Evolutionary conservation across 2,888 invertebrate genomes (phyloP).

Genomic region (Thecocarcelia acutangulata): DNA sequence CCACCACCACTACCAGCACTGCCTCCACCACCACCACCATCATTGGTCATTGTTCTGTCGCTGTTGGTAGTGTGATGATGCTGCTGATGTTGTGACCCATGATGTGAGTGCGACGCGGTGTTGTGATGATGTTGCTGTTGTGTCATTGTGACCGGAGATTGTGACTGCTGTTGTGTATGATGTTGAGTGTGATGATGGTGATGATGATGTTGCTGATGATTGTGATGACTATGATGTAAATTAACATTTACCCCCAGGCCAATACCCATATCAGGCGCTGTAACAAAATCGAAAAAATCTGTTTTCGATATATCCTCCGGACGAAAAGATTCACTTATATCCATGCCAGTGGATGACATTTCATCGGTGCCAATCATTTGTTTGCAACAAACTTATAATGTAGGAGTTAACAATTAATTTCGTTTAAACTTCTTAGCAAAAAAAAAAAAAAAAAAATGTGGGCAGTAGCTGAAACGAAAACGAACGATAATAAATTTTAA

Average conservation of each 20-base stretch:
- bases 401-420: neutral
- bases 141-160: conserved; percentile 72
- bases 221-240: conserved; percentile 74
- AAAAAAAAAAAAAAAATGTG: too few species aligned
- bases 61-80: conserved; percentile 70
- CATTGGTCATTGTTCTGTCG: conserved; percentile 73
- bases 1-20: conserved; percentile 60
- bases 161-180: conserved; percentile 67
- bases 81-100: conserved; percentile 62
- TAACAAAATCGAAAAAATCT: conserved; percentile 94
- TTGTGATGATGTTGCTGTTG: conserved; percentile 68
- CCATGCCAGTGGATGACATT: conserved; percentile 85
- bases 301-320: conserved; percentile 92
- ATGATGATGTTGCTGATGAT: conserved; percentile 75
- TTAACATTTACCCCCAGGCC: conserved; percentile 81
- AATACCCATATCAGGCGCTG: conserved; percentile 87
- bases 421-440: neutral
- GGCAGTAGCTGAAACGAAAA: conserved; percentile 7
- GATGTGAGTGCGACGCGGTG: conserved; percentile 71
- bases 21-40: conserved; percentile 71
- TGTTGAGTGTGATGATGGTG: conserved; percentile 68
- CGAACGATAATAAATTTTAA: neutral
- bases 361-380: conserved; percentile 81
- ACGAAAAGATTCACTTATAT: conserved; percentile 90
- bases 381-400: neutral